Conservation (phyloP, 2,888 invertebrate species). For the Megalurothrips usitatus region DNA sequence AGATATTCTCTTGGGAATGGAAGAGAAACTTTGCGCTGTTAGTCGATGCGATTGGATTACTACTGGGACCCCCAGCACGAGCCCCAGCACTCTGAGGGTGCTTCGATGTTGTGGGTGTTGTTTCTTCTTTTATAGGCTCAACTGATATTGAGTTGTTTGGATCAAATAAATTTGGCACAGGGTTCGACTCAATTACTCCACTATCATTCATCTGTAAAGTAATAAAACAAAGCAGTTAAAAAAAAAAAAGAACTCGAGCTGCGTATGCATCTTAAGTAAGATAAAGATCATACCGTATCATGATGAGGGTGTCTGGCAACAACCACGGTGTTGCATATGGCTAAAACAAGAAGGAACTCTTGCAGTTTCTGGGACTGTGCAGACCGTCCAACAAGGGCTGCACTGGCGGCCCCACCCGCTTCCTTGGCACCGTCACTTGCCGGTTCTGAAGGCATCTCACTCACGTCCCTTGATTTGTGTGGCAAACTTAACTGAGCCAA, state of each 20-base stretch:
- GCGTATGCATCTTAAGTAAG: background rate
- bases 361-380: conserved; percentile 67
- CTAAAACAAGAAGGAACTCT: conserved; percentile 85
- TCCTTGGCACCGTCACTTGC: conserved; percentile 45
- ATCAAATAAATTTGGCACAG: conserved; percentile 29
- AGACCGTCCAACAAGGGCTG: background rate
- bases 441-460: background rate
- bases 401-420: background rate
- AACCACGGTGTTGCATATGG: conserved; percentile 95
- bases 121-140: conserved; percentile 33
- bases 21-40: background rate
- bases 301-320: conserved; percentile 80
- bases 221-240: background rate
- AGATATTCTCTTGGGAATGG: conserved; percentile 28
- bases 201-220: conserved; percentile 51
- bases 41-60: background rate
- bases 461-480: background rate
- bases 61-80: background rate
- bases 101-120: conserved; percentile 32
- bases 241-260: conserved; percentile 16
- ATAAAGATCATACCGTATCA: conserved; percentile 47
- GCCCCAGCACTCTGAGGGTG: conserved; percentile 34
- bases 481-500: conserved; percentile 48
- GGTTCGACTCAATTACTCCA: conserved; percentile 43
- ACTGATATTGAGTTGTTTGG: conserved; percentile 22